Base-by-base conservation (phyloP, 2,113 vertebrate genomes). In the Salvator merianae region DNA sequence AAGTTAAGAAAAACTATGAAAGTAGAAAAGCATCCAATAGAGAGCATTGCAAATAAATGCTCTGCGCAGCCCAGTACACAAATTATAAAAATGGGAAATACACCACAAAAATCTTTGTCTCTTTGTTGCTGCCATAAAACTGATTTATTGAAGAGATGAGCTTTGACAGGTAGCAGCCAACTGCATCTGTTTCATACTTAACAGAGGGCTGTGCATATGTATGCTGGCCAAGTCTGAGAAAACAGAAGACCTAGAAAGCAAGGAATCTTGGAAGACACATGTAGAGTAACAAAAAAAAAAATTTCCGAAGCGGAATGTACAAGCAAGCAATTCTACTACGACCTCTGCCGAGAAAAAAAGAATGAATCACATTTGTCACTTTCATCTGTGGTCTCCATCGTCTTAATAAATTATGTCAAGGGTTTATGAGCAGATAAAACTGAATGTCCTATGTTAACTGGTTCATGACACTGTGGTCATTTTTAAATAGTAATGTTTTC, bases 331-430 rank as follows among this genome's bases (percentile, higher is more conserved):
- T 85, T 74, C 69, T 87, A 40, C 7, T 63, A 13, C 80, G 75
- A 81, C 69, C 43, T 36, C 38, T 79, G 74, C 53, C 84, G 18
- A 6, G 47, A 69, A 69, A 3, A n/a, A 18, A 3, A n/a, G 55
- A 86, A 59, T 20, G 16, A 79, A 2, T 0, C 1, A 77, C 4
- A 32, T 77, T 77, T 12, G 30, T 7, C 70, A 55, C 63, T 34
- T 55, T 20, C 75, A 50, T 8, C 10, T 36, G 32, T 28, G 14
- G 32, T 36, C 28, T 78, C 13, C 63, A 36, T 38, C 84, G 43
- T 43, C 75, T 86, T 86, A 87, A 82, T 85, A 59, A 85, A 90
- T 77, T 89, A n/a, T 38, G 24, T 5, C 76, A 79, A 84, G 76
- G 50, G 32, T 73, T 81, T 87, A 53, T 73, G 86, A 86, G 70